Evolutionary conservation across 2,888 invertebrate genomes (phyloP), one percentile per base, ranked within the genome.

Genomic region (Meiosimyza platycephala): DNA sequence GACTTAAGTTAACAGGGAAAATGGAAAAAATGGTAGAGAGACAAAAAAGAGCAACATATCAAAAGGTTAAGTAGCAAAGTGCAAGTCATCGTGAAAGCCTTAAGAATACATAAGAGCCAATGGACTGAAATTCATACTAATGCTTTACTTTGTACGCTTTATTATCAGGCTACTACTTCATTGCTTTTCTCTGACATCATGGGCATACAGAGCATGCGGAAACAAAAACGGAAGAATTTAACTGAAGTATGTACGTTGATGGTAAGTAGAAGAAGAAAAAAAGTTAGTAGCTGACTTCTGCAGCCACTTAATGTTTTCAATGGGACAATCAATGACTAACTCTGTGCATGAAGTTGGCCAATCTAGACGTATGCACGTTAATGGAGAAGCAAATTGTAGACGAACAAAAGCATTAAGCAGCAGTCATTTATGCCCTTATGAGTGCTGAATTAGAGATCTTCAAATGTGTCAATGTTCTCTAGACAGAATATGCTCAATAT

Each of bases 41-140:
- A n/a, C 22, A 33, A 51, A 65, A 69, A 69, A 60, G 22, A 64
- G 50, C 63, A 57, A 74, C 62, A 65, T 72, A 63, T 74, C 55
- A 70, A 74, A 72, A 74, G 74, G 72, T 74, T 70, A 74, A 74
- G 72, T 69, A 54, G 69, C 70, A 62, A 71, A 74, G 72, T 72
- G 74, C 67, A 70, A 54, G 70, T 62, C 70, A 63, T 70, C 70
- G 54, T 40, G 40, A 40, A 9, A 63, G 63, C 52, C 54, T 63
- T 47, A 62, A 69, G 68, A 50, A 59, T 59, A 9, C n/a, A 51
- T 28, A 18, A 13, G 60, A n/a, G 33, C 60, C 33, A 60, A 7
- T 60, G 28, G 33, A 15, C 60, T 15, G 60, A 40, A 40, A 40
- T 40, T 40, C 40, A 40, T 40, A 40, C 9, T 40, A 9, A 1